phyloP scores from a whole-genome alignment of 2,797 vertebrate species.

The Tapera naevia region DNA sequence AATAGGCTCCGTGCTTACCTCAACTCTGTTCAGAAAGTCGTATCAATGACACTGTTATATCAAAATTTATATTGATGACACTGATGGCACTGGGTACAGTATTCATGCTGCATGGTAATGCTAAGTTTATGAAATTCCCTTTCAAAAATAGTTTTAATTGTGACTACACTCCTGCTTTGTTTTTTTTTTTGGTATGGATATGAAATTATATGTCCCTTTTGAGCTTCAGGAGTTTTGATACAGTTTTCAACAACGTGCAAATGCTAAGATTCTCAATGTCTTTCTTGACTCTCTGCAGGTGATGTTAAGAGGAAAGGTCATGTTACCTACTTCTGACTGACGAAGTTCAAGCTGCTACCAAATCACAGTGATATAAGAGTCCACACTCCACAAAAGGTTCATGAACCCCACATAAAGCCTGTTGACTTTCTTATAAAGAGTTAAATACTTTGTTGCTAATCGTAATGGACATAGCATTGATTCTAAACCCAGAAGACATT shows the following conservation, averaged over 20 bases:
- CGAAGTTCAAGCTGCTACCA: background rate
- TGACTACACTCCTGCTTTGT: background rate
- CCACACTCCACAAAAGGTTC: background rate
- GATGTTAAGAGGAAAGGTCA: background rate
- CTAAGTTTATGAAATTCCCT: background rate
- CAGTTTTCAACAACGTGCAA: background rate
- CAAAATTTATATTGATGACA: too few relatives aligned
- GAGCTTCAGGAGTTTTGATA: background rate
- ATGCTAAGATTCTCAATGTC: fast-evolving
- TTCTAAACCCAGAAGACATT: background rate
- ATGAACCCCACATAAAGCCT: too few relatives aligned
- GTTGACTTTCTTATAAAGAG: too few relatives aligned
- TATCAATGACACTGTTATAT: fast-evolving
- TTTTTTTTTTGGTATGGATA: background rate
- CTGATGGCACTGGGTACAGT: fast-evolving
- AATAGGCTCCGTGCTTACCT: background rate
- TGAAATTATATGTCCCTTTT: background rate
- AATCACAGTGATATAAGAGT: background rate
- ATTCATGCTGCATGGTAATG: background rate
- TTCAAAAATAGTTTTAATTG: background rate
- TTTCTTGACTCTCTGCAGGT: background rate
- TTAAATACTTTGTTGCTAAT: background rate
- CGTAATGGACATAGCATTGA: background rate
- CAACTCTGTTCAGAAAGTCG: background rate
- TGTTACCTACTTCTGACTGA: background rate